Conservation (phyloP, 2,888 invertebrate genomes). For the Napeogenes inachia region DNA sequence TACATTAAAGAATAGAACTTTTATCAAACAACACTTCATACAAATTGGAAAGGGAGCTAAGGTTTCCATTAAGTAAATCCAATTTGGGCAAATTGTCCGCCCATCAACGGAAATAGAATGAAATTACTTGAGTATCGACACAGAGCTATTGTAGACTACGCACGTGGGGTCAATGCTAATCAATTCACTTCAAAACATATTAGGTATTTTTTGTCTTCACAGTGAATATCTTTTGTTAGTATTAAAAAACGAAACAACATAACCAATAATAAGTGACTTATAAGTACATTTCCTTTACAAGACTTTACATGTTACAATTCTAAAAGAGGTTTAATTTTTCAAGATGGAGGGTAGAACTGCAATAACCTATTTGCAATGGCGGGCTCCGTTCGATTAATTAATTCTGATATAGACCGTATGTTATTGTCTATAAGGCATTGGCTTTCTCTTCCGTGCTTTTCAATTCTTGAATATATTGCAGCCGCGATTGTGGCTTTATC, state of each 20-base stretch:
- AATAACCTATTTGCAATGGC: neutral
- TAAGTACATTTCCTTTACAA: too few species aligned
- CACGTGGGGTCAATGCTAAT: neutral
- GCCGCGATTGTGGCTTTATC: neutral
- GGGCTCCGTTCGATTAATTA: constrained; percentile 5
- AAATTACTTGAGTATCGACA: constrained; percentile 31
- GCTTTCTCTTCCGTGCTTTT: neutral
- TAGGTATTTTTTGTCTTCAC: neutral
- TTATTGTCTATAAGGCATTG: constrained; percentile 1
- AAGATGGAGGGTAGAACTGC: too few species aligned
- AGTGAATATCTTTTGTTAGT: too few species aligned
- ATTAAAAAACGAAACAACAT: too few species aligned
- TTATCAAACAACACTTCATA: constrained; percentile 31
- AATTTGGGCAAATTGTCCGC: constrained; percentile 36
- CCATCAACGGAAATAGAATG: constrained; percentile 31
- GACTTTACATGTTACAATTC: too few species aligned
- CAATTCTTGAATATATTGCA: neutral
- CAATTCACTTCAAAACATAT: neutral
- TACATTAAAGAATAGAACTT: constrained; percentile 23
- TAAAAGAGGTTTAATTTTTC: too few species aligned
- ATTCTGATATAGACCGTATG: constrained; percentile 4
- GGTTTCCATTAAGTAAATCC: constrained; percentile 37
- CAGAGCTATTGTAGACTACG: constrained; percentile 21
- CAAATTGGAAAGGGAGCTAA: constrained; percentile 33
- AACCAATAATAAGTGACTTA: too few species aligned